A percentile compares a stretch with the other conserved stretches of the same genome.
Evolutionary conservation across 2,797 vertebrate genomes (phyloP).

Genomic region (Pteronotus mesoamericanus): DNA sequence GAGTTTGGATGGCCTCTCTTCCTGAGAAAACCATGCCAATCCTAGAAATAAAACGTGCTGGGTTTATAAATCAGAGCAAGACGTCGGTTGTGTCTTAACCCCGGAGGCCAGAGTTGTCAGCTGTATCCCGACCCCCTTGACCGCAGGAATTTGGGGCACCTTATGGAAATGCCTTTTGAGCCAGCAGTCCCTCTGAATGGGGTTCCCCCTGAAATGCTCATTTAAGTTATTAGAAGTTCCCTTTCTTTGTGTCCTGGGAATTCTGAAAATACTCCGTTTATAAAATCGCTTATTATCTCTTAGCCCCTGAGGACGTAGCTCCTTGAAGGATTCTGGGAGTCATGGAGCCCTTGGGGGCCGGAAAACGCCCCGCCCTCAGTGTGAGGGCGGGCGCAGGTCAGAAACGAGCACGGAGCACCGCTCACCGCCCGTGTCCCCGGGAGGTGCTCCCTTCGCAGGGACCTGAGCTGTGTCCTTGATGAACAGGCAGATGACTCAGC

Average conservation of each 20-base stretch:
- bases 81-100: not conserved
- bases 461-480: fast-evolving
- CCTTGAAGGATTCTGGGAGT: no score
- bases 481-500: fast-evolving
- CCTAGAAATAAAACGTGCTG: fast-evolving
- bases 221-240: not conserved
- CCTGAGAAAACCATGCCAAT: not conserved
- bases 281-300: fast-evolving
- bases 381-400: not conserved
- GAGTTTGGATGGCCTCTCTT: not conserved
- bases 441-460: not conserved
- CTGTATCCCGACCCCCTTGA: not conserved
- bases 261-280: not conserved
- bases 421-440: fast-evolving
- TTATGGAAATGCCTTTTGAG: not conserved
- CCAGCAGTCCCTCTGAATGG: not conserved
- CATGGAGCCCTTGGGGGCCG: not conserved
- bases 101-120: not conserved
- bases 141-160: not conserved
- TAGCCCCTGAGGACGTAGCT: not conserved
- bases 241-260: no score
- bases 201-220: not conserved
- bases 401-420: fast-evolving
- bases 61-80: not conserved
- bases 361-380: fast-evolving